Base-by-base conservation (phyloP, 2,797 vertebrate species). In the Salarias fasciatus region DNA sequence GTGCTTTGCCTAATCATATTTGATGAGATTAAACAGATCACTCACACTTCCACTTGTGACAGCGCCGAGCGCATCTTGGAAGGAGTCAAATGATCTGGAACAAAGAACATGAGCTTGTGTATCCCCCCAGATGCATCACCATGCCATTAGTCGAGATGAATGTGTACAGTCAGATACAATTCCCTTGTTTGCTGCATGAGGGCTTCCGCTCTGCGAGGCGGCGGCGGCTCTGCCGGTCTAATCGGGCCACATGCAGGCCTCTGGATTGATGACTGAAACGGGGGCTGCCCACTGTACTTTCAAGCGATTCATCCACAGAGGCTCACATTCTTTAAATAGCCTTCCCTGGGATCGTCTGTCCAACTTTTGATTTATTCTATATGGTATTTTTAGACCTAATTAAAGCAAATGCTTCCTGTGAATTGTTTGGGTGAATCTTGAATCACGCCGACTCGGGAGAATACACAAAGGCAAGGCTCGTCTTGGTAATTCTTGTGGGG, bases 41-140 rank as follows among this genome's bases (percentile, higher is more conserved):
- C 72, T 83, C 84, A 75, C 66, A 55, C 55, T 62, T 80, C 71
- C 69, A 49, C 59, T 72, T 71, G 71, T 80, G 79, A 83, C 79
- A 63, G 79, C 64, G 66, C 79, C 42, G 55, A 84, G 72, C 77
- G 69, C 72, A 81, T 75, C 6, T 35, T 60, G 68, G 79, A 69
- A 67, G 66, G 73, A 86, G 85, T 83, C 84, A 91, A 88, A 89
- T 88, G 80, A 88, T 89, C 58, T 75, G 85, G 85, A 90, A 87
- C 84, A 83, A 80, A 85, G 84, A 90, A 88, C 84, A 85, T 72
- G 78, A 82, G 86, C 79, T 64, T 63, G 77, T 59, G 66, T 79
- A 70, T 88, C 82, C 79, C 79, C 55, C 49, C 60, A 78, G 79
- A 87, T 84, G 80, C 85, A 82, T 88, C 84, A 79, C 74, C 47